These are phyloP conservation scores for Thera britannica DNA, from an alignment of 2,888 invertebrate genomes.

Conservation along the genomic window DNA sequence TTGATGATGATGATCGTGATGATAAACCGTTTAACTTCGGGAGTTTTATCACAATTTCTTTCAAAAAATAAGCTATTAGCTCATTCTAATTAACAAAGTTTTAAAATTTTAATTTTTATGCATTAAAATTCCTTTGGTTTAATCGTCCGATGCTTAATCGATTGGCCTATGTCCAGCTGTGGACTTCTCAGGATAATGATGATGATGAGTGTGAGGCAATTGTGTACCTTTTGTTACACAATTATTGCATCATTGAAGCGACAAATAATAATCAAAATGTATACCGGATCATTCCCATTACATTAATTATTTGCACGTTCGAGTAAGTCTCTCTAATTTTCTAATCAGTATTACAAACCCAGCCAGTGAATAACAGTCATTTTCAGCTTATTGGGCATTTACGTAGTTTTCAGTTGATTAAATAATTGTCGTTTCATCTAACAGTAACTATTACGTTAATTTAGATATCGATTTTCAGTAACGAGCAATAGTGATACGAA, in stretches of 20 bases:
- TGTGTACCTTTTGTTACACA: too few relatives aligned
- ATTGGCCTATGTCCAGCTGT: background rate
- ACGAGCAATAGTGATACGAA: too few relatives aligned
- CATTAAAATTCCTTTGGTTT: too few relatives aligned
- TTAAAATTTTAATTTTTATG: too few relatives aligned
- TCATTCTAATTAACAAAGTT: too few relatives aligned
- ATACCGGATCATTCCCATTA: background rate
- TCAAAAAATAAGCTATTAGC: too few relatives aligned
- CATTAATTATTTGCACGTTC: background rate
- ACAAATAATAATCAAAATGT: background rate
- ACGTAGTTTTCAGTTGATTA: constrained; percentile 10
- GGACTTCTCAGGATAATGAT: too few relatives aligned
- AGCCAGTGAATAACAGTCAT: constrained; percentile 6
- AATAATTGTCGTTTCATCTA: background rate
- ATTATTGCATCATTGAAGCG: too few relatives aligned
- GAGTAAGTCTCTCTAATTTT: constrained; percentile 14
- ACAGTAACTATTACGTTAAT: background rate
- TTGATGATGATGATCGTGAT: too few relatives aligned
- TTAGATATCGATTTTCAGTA: background rate
- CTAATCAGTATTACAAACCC: constrained; percentile 12
- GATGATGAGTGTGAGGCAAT: too few relatives aligned
- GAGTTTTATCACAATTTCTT: too few relatives aligned
- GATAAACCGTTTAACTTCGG: too few relatives aligned
- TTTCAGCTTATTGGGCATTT: constrained; percentile 17
- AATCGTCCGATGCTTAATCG: background rate